Evolutionary conservation across 2,113 vertebrate genomes (phyloP).

Genomic region (Catharus fuscescens): DNA sequence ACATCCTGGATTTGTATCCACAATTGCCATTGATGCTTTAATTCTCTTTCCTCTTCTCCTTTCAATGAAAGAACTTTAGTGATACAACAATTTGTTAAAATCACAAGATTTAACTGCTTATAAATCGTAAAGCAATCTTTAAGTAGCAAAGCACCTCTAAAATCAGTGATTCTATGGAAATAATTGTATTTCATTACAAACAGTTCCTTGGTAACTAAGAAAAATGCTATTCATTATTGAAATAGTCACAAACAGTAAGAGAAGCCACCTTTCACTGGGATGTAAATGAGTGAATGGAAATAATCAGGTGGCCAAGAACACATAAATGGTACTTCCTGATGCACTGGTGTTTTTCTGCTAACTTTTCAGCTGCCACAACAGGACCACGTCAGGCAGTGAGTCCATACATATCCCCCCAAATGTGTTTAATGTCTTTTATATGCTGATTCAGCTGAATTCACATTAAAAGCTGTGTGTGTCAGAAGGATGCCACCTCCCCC

Average conservation of each 20-base stretch:
- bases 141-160: neutral
- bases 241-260: neutral
- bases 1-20: neutral
- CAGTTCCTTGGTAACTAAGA: neutral
- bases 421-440: neutral
- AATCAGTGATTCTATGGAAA: neutral
- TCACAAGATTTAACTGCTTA: neutral
- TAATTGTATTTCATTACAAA: neutral
- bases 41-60: neutral
- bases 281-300: neutral
- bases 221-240: neutral
- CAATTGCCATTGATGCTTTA: neutral
- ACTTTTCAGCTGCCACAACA: neutral
- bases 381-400: neutral
- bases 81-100: neutral
- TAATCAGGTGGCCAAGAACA: neutral
- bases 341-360: neutral
- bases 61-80: neutral
- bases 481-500: slow-evolving; percentile 6
- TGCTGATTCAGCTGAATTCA: slow-evolving; percentile 29
- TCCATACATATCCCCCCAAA: neutral
- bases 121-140: neutral
- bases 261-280: neutral
- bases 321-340: neutral
- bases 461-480: slow-evolving; percentile 7